These are phyloP conservation scores for Clarias macrocephalus DNA, from an alignment of 2,113 vertebrate species.

Conservation along the genomic window DNA sequence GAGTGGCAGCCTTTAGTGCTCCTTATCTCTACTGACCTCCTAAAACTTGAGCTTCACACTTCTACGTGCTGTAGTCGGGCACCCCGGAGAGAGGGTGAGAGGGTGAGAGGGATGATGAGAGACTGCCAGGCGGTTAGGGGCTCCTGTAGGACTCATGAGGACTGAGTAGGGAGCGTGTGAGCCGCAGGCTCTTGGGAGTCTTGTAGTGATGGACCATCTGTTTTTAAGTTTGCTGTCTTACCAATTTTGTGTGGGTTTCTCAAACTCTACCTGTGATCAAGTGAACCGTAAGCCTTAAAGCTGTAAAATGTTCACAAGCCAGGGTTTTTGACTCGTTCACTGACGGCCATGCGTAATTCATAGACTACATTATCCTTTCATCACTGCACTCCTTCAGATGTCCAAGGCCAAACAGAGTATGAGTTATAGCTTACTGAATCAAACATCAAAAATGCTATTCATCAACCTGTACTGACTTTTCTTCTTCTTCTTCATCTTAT, in stretches of 20 bases:
- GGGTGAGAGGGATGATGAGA: slow-evolving; percentile 19
- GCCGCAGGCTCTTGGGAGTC: slow-evolving; percentile 5
- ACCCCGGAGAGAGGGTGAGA: slow-evolving; percentile 29
- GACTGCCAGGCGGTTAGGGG: slow-evolving; percentile 27
- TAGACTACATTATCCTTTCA: not conserved
- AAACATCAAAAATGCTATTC: not conserved
- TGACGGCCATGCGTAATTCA: not conserved
- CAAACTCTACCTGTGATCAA: slow-evolving; percentile 31
- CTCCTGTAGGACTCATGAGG: slow-evolving; percentile 38
- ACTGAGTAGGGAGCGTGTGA: slow-evolving; percentile 25
- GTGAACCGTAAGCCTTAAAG: not conserved
- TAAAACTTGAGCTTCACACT: slow-evolving; percentile 57
- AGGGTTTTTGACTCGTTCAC: not conserved
- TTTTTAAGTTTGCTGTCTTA: slow-evolving; percentile 42
- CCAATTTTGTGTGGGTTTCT: slow-evolving; percentile 16
- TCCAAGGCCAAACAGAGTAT: not conserved
- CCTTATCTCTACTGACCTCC: slow-evolving; percentile 49
- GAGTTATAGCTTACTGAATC: not conserved
- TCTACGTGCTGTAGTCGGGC: slow-evolving; percentile 8
- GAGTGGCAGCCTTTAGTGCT: slow-evolving; percentile 38
- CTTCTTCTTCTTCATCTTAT: too few relatives aligned
- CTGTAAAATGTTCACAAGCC: slow-evolving; percentile 19
- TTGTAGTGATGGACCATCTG: slow-evolving; percentile 50
- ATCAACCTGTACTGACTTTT: not conserved
- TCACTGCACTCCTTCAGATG: not conserved